Percentiles rank a stretch among this genome's conserved stretches.
These are phyloP conservation scores for Oscheius myriophilus DNA, from an alignment of 2,888 invertebrate species.

Conservation along the genomic window DNA sequence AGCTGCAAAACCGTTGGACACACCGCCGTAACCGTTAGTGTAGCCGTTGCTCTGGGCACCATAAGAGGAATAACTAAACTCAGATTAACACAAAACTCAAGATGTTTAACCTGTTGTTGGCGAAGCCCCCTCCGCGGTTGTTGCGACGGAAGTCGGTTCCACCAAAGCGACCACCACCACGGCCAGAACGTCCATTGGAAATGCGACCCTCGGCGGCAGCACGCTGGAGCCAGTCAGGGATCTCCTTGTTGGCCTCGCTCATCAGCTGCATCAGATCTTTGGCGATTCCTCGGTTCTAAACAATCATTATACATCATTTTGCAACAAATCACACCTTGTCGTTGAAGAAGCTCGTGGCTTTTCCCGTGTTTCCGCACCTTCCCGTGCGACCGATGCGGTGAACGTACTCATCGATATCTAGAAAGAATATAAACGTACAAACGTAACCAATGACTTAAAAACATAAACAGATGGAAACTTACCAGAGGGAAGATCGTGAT, in stretches of 20 bases:
- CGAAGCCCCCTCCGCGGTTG: conserved; percentile 17
- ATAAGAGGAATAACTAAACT: not conserved
- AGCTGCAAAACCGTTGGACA: not conserved
- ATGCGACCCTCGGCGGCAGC: conserved; percentile 47
- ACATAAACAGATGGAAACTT: not conserved
- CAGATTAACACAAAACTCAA: not conserved
- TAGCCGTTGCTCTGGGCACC: not conserved
- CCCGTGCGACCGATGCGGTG: conserved; percentile 61
- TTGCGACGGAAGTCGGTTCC: conserved; percentile 31
- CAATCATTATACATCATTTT: not conserved
- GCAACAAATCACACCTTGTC: conserved; percentile 40
- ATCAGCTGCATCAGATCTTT: conserved; percentile 46
- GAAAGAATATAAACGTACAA: not conserved
- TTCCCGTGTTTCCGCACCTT: conserved; percentile 55
- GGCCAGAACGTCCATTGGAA: conserved; percentile 27
- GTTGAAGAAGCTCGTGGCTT: conserved; percentile 57
- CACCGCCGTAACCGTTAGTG: no score
- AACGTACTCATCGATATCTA: conserved; percentile 57
- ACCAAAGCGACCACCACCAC: conserved; percentile 38
- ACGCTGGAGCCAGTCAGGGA: conserved; percentile 53
- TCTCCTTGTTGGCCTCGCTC: conserved; percentile 49
- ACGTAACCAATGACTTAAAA: no score
- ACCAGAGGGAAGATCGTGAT: conserved; percentile 55
- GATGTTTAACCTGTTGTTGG: no score
- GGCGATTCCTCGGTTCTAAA: conserved; percentile 48